These are phyloP conservation scores for Elephantulus edwardii DNA, from an alignment of 2,113 vertebrate species.

Conservation along the genomic window DNA sequence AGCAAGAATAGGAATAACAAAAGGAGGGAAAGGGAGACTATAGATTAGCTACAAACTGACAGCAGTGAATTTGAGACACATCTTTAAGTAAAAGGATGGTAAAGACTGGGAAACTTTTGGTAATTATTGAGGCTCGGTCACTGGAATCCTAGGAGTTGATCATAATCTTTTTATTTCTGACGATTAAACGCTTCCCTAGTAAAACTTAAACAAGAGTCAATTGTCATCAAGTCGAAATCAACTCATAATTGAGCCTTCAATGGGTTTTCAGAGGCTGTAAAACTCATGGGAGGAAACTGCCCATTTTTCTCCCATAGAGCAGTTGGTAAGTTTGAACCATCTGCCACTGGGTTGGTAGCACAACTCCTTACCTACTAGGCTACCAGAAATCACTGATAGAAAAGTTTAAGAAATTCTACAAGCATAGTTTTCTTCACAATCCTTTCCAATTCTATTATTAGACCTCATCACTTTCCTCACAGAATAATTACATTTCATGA, in stretches of 20 bases:
- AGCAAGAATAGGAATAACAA: neutral
- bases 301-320: too few relatives aligned
- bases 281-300: too few relatives aligned
- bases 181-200: neutral
- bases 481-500: constrained; percentile 14
- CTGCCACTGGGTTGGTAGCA: too few relatives aligned
- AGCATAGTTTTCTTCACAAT: neutral
- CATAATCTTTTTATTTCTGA: neutral
- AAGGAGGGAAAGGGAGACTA: neutral
- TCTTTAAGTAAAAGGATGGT: neutral
- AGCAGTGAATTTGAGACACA: too few relatives aligned
- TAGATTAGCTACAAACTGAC: neutral
- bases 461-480: neutral
- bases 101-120: neutral
- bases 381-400: too few relatives aligned
- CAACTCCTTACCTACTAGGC: too few relatives aligned
- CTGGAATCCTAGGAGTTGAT: neutral
- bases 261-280: too few relatives aligned
- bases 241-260: too few relatives aligned
- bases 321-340: too few relatives aligned
- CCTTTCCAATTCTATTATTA: neutral
- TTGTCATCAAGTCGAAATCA: too few relatives aligned
- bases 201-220: too few relatives aligned
- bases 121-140: neutral
- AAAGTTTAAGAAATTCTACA: neutral